Evolutionary conservation across 1,140 invertebrate species (phyloP).

Genomic region (Rhagoletis pomonella): DNA sequence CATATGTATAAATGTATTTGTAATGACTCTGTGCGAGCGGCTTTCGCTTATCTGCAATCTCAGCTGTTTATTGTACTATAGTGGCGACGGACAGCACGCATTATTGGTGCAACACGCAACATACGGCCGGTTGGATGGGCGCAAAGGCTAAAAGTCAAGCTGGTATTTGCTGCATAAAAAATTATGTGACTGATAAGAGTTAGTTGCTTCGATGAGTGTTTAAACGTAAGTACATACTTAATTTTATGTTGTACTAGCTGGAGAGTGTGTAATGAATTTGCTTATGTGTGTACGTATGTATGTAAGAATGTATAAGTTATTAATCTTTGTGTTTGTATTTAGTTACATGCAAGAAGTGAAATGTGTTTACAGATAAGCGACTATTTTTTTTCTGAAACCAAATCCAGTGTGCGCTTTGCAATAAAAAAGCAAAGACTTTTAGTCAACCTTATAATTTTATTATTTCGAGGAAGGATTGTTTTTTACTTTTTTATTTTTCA

Average conservation of each 20-base stretch:
- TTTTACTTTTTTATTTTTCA: too few relatives aligned
- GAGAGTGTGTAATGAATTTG: neutral
- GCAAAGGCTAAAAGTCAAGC: neutral
- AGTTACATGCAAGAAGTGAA: too few relatives aligned
- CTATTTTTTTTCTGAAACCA: too few relatives aligned
- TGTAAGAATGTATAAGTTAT: neutral
- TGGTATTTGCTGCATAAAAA: slow-evolving; percentile 14
- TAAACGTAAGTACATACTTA: too few relatives aligned
- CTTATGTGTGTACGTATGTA: neutral
- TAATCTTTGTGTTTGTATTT: too few relatives aligned
- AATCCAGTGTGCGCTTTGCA: too few relatives aligned
- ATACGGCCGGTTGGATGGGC: neutral
- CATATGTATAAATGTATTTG: neutral
- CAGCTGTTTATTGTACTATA: slow-evolving; percentile 16
- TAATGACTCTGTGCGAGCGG: neutral
- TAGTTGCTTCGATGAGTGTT: neutral
- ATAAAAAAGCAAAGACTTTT: too few relatives aligned
- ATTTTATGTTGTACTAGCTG: too few relatives aligned
- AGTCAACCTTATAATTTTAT: too few relatives aligned
- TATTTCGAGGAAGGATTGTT: too few relatives aligned
- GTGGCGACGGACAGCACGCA: neutral
- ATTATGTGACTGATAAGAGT: slow-evolving; percentile 27
- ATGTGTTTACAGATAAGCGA: too few relatives aligned
- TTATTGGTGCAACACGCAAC: slow-evolving; percentile 11
- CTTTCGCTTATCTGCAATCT: slow-evolving; percentile 21